Evolutionary conservation across 2,888 invertebrate species (phyloP).

Genomic region (Polietes domitor): DNA sequence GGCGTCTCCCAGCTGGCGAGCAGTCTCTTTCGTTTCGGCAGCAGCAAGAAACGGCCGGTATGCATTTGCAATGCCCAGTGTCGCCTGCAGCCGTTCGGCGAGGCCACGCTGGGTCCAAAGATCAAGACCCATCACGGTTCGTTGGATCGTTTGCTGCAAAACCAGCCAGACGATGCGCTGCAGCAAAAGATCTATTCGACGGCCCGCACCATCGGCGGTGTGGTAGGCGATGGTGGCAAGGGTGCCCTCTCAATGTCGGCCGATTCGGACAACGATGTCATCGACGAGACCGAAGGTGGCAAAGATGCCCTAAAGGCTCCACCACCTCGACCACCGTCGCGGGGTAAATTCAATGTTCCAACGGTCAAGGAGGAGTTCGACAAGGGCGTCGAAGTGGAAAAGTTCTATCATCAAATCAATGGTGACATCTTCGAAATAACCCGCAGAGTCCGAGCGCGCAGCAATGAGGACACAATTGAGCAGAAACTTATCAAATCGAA

Average conservation of each 20-base stretch:
- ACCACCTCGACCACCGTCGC: conserved; percentile 72
- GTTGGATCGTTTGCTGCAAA: conserved; percentile 78
- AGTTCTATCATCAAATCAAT: conserved; percentile 81
- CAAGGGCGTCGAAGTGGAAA: conserved; percentile 80
- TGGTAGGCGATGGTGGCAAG: conserved; percentile 73
- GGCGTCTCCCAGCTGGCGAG: conserved; percentile 79
- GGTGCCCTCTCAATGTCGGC: conserved; percentile 72
- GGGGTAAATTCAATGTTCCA: conserved; percentile 67
- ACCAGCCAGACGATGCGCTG: conserved; percentile 70
- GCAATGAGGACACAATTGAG: conserved; percentile 79
- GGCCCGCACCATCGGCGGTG: conserved; percentile 75
- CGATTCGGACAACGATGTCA: conserved; percentile 73
- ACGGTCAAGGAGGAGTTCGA: conserved; percentile 78
- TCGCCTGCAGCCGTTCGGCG: conserved; percentile 77
- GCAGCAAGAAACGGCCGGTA: conserved; percentile 79
- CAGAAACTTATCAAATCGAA: conserved; percentile 78
- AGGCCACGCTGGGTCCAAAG: conserved; percentile 75
- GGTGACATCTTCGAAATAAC: conserved; percentile 81
- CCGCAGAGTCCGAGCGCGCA: conserved; percentile 77
- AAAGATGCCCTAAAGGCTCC: conserved; percentile 65
- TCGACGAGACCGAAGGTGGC: conserved; percentile 72
- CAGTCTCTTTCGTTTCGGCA: conserved; percentile 80
- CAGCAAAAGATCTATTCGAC: conserved; percentile 62
- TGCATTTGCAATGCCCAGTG: conserved; percentile 81
- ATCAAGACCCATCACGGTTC: conserved; percentile 80